phyloP scores from a whole-genome alignment of 2,113 vertebrate species.

The Acanthisitta chloris region DNA sequence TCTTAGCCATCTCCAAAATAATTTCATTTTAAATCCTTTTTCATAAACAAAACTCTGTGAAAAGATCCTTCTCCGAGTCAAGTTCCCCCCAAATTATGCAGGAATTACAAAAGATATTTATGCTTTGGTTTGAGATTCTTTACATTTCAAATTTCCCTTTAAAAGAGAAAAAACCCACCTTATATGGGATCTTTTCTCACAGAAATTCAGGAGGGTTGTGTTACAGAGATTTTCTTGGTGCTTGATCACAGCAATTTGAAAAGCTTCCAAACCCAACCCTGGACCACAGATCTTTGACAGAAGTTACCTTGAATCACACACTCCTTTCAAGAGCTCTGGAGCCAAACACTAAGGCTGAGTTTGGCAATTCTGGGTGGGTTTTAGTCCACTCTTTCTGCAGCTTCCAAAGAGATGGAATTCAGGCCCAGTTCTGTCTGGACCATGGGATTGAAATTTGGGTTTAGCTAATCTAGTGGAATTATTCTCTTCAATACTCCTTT shows the following conservation, averaged over 20 bases:
- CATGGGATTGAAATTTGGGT: neutral
- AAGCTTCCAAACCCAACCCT: neutral
- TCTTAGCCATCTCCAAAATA: neutral
- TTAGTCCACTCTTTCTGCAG: neutral
- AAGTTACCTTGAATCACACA: neutral
- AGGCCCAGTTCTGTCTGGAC: neutral
- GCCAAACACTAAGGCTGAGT: neutral
- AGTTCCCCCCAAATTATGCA: neutral
- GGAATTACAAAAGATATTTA: neutral
- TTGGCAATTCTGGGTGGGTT: neutral
- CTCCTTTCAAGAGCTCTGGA: neutral
- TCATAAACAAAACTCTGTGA: neutral
- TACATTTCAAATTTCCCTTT: neutral
- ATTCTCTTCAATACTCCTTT: neutral
- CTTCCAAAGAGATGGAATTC: neutral
- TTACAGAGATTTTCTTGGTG: neutral
- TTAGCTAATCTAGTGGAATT: neutral
- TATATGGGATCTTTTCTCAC: neutral
- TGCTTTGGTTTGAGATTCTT: neutral
- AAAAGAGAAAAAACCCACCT: neutral
- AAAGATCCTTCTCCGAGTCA: neutral
- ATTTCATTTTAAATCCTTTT: neutral
- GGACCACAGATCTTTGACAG: neutral
- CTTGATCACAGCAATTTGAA: neutral
- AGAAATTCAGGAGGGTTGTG: neutral